Conservation (phyloP, 64 coral and sea anemone genomes). For the Montipora efflorescens region DNA sequence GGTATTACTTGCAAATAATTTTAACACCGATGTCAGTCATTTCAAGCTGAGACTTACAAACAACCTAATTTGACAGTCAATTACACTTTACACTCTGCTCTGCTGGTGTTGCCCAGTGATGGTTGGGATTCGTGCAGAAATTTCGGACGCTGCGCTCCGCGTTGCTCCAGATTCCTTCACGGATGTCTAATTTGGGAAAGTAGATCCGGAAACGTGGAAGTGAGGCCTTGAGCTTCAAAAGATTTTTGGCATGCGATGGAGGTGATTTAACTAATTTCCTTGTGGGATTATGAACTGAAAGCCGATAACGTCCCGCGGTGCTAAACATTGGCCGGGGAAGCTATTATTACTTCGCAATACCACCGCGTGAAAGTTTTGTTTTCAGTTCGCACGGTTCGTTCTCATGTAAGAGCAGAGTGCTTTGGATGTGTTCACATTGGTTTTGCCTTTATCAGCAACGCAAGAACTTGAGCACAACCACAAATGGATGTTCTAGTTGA, state of each 20-base stretch:
- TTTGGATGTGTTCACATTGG: slow-evolving; percentile 32
- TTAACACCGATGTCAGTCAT: slow-evolving; percentile 91
- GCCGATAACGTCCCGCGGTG: slow-evolving; percentile 86
- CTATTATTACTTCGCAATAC: slow-evolving; percentile 44
- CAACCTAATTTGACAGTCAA: slow-evolving; percentile 87
- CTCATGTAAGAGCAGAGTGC: slow-evolving; percentile 58
- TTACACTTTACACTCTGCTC: slow-evolving; percentile 73
- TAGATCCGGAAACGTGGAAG: slow-evolving; percentile 1
- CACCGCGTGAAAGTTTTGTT: slow-evolving; percentile 43
- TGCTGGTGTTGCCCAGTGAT: slow-evolving; percentile 50
- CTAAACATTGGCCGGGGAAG: slow-evolving; percentile 30
- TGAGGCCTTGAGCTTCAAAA: slow-evolving; percentile 23
- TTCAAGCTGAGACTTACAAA: slow-evolving; percentile 79
- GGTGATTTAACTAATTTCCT: slow-evolving; percentile 89
- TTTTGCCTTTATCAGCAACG: slow-evolving; percentile 10
- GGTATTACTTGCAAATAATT: slow-evolving; percentile 83
- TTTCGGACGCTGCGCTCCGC: not conserved
- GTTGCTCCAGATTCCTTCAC: slow-evolving; percentile 8
- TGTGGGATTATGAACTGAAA: slow-evolving; percentile 81
- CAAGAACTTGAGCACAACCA: not conserved
- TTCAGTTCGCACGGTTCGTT: slow-evolving; percentile 35
- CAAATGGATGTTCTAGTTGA: slow-evolving; percentile 10
- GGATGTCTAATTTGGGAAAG: slow-evolving; percentile 18
- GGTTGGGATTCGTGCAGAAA: not conserved
- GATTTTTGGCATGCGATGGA: slow-evolving; percentile 65